Evolutionary conservation across 2,113 vertebrate species (phyloP).

Genomic region (Pedionomus torquatus): DNA sequence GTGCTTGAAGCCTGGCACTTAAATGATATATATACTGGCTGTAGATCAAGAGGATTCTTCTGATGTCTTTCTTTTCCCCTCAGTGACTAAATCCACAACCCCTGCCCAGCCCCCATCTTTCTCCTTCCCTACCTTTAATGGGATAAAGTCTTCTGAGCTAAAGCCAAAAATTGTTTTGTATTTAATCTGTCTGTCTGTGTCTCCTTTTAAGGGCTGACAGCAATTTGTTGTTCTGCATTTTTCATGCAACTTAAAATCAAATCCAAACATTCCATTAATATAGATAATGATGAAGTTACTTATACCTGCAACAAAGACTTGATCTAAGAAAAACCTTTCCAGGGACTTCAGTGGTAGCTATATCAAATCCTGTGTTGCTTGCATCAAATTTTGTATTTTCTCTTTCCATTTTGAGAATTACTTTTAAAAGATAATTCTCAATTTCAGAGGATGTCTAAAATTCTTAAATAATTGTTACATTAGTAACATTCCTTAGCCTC

Average conservation of each 20-base stretch:
- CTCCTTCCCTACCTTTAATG: not conserved
- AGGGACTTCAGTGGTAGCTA: not conserved
- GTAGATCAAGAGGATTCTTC: conserved; percentile 19
- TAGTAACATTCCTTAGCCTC: not conserved
- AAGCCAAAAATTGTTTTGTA: conserved; percentile 1
- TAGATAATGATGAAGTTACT: not conserved
- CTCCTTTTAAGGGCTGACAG: not conserved
- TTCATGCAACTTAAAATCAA: not conserved
- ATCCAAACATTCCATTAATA: not conserved
- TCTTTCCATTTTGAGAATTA: not conserved
- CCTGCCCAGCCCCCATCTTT: not conserved
- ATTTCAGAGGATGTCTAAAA: not conserved
- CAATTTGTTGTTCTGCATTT: not conserved
- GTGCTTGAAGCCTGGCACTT: not conserved
- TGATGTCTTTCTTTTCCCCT: not conserved
- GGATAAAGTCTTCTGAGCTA: not conserved
- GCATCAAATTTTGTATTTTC: not conserved
- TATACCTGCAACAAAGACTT: not conserved
- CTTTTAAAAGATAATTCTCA: not conserved
- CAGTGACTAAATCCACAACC: not conserved
- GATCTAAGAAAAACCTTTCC: not conserved
- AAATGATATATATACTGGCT: not conserved
- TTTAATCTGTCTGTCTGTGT: not conserved
- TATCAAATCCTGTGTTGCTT: not conserved
- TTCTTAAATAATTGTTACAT: not conserved